phyloP scores from a whole-genome alignment of 2,113 vertebrate genomes.

The Panthera tigris region DNA sequence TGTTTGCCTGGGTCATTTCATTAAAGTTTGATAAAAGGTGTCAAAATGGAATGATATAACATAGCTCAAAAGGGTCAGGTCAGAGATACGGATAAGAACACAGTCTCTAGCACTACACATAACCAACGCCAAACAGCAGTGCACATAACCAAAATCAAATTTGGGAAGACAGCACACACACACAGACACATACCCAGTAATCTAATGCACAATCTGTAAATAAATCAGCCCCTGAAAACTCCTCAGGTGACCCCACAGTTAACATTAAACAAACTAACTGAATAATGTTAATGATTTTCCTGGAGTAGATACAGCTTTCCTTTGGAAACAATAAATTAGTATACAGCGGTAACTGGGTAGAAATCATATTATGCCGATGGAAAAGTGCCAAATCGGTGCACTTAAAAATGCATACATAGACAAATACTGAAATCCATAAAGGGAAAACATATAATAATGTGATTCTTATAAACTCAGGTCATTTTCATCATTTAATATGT shows the following conservation, averaged over 20 bases:
- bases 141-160: conserved; percentile 67
- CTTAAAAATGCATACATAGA: conserved; percentile 11
- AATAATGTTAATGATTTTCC: conserved; percentile 58
- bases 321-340: conserved; percentile 37
- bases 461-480: background rate
- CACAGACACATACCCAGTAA: conserved; percentile 52
- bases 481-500: conserved; percentile 15
- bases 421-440: background rate
- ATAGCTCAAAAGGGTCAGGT: conserved; percentile 88
- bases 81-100: conserved; percentile 81
- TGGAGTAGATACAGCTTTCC: conserved; percentile 5
- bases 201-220: conserved; percentile 48
- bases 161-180: conserved; percentile 51
- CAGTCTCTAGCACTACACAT: conserved; percentile 69
- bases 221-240: conserved; percentile 61
- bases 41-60: conserved; percentile 91
- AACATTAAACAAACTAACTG: conserved; percentile 57
- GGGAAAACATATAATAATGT: conserved; percentile 20
- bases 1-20: conserved; percentile 93
- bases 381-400: conserved; percentile 23
- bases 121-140: conserved; percentile 60
- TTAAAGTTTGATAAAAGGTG: conserved; percentile 95
- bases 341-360: background rate
- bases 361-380: conserved; percentile 14
- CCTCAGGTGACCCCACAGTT: conserved; percentile 63